These are phyloP conservation scores for Drosophila hamatofila DNA, from an alignment of 2,888 invertebrate species.

Conservation along the genomic window DNA sequence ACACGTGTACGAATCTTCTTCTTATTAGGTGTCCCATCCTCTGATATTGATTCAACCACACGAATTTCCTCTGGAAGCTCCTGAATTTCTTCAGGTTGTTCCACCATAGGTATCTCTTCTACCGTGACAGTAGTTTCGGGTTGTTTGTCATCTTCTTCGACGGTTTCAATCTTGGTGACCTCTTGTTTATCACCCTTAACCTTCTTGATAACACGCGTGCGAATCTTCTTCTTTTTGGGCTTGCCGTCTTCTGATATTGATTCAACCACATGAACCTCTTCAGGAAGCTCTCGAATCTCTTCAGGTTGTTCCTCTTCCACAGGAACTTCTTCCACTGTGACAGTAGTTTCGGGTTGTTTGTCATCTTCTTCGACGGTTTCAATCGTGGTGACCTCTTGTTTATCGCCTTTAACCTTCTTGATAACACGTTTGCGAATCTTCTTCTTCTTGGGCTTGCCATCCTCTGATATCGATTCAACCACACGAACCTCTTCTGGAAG, in stretches of 20 bases:
- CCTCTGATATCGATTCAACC: slow-evolving; percentile 53
- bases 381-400: slow-evolving; percentile 70
- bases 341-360: no score
- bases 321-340: slow-evolving; percentile 59
- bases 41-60: slow-evolving; percentile 49
- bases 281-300: slow-evolving; percentile 58
- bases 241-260: slow-evolving; percentile 57
- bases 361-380: slow-evolving; percentile 72
- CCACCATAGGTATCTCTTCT: slow-evolving; percentile 47
- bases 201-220: slow-evolving; percentile 70
- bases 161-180: slow-evolving; percentile 69
- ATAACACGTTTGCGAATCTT: slow-evolving; percentile 69
- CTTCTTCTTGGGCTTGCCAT: slow-evolving; percentile 58
- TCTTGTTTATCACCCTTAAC: slow-evolving; percentile 69
- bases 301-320: slow-evolving; percentile 40
- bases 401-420: slow-evolving; percentile 67
- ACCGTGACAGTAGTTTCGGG: slow-evolving; percentile 64
- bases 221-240: slow-evolving; percentile 58
- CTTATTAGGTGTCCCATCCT: slow-evolving; percentile 51
- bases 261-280: slow-evolving; percentile 64
- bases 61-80: slow-evolving; percentile 67
- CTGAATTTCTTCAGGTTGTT: slow-evolving; percentile 33
- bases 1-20: slow-evolving; percentile 69
- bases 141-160: slow-evolving; percentile 67
- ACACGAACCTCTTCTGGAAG: slow-evolving; percentile 66